Evolutionary conservation across 2,113 vertebrate genomes (phyloP).

Genomic region (Fulmarus glacialis): DNA sequence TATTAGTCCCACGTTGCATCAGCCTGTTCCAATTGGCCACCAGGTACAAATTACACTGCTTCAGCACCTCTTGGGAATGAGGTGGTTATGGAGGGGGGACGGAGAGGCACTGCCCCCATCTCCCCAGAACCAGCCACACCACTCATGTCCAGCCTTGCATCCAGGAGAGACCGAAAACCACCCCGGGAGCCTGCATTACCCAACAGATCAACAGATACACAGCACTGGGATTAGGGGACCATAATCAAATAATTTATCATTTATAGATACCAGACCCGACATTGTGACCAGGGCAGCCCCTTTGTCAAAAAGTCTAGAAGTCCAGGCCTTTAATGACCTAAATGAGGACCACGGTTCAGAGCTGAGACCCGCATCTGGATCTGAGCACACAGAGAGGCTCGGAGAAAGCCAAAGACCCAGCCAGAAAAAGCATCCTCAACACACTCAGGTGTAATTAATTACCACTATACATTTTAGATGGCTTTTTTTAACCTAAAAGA

Average conservation of each 20-base stretch:
- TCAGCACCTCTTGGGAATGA: not conserved
- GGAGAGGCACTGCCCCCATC: not conserved
- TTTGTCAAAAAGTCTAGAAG: not conserved
- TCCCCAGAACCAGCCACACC: not conserved
- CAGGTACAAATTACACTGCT: not conserved
- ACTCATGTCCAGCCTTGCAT: not conserved
- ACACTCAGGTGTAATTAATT: not conserved
- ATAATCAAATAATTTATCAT: not conserved
- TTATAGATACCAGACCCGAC: not conserved
- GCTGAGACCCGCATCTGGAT: not conserved
- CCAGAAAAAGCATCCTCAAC: not conserved
- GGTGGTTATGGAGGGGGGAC: not conserved
- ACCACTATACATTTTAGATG: not conserved
- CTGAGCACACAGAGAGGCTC: not conserved
- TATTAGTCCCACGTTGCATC: slow-evolving; percentile 8
- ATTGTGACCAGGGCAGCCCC: not conserved
- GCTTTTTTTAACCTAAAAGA: not conserved
- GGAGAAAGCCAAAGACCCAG: not conserved
- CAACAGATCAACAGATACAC: not conserved
- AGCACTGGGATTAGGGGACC: not conserved
- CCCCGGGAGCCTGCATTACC: rapidly evolving
- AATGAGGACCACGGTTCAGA: not conserved
- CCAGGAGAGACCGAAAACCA: not conserved
- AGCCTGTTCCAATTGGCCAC: slow-evolving; percentile 34
- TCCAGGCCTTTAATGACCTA: not conserved